A percentile compares a stretch with the other conserved stretches of the same genome.
Evolutionary conservation across 2,888 invertebrate genomes (phyloP).

Genomic region (Spilarctia lutea): DNA sequence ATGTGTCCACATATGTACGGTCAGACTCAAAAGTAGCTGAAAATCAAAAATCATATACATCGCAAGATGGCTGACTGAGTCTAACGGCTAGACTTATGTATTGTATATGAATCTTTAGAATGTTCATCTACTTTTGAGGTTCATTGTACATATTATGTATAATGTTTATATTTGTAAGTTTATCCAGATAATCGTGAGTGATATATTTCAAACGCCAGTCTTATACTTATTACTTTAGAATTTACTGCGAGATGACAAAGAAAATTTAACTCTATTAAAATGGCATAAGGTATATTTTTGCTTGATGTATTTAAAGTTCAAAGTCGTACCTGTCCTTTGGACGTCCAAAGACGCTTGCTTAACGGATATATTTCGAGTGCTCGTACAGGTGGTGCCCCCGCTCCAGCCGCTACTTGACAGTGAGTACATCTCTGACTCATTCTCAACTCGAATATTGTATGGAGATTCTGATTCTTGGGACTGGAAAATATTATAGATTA

Average conservation of each 20-base stretch:
- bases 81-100: too few species aligned
- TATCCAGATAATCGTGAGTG: too few species aligned
- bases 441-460: conserved; percentile 67
- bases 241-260: background rate
- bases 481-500: conserved; percentile 24
- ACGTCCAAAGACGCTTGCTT: conserved; percentile 90
- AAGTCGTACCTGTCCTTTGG: conserved; percentile 86
- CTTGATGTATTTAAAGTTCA: background rate
- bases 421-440: conserved; percentile 63
- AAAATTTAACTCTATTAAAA: background rate
- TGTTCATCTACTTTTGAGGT: too few species aligned
- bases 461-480: conserved; percentile 53
- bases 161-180: too few species aligned
- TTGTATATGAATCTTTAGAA: too few species aligned
- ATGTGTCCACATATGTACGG: too few species aligned
- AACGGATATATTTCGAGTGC: conserved; percentile 70
- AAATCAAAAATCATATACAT: too few species aligned
- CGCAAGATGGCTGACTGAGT: too few species aligned
- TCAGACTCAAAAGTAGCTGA: too few species aligned
- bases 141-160: too few species aligned
- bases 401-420: conserved; percentile 48
- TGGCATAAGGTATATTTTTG: background rate
- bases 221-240: too few species aligned
- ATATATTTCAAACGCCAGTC: too few species aligned
- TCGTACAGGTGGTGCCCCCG: conserved; percentile 55